Evolutionary conservation across 2,797 vertebrate species (phyloP).

Genomic region (Karalla daura): DNA sequence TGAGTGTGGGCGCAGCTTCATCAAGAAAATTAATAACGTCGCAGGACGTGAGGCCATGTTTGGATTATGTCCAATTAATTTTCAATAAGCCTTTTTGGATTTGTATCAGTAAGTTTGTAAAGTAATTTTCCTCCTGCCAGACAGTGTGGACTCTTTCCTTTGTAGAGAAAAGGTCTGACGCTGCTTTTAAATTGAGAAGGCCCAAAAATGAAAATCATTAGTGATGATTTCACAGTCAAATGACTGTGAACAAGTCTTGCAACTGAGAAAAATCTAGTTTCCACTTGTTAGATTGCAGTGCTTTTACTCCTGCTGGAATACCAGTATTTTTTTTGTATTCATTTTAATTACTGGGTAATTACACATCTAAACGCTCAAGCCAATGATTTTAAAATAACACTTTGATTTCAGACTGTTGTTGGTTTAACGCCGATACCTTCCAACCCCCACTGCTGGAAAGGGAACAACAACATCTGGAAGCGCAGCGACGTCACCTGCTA

Average conservation of each 20-base stretch:
- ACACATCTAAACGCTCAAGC: not conserved
- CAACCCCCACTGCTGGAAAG: not conserved
- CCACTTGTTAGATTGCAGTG: too few species aligned
- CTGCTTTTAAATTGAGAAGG: not conserved
- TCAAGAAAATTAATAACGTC: conserved; percentile 31
- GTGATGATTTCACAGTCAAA: too few species aligned
- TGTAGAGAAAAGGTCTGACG: not conserved
- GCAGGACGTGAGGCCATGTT: conserved; percentile 13
- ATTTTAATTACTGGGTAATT: too few species aligned
- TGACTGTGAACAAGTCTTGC: too few species aligned
- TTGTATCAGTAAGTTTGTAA: conserved; percentile 16
- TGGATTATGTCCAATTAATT: conserved; percentile 47
- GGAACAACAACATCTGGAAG: not conserved
- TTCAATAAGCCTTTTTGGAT: conserved; percentile 30
- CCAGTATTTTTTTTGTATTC: too few species aligned
- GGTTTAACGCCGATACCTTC: not conserved
- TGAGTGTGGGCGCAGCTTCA: not conserved
- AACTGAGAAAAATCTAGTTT: too few species aligned
- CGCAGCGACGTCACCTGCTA: not conserved
- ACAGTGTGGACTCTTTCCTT: not conserved
- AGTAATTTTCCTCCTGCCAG: conserved; percentile 16
- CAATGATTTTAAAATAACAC: not conserved
- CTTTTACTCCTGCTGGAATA: too few species aligned
- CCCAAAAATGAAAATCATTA: too few species aligned
- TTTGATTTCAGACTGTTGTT: not conserved